Evolutionary conservation across 2,888 invertebrate species (phyloP).

Genomic region (Ypsolopha sequella): DNA sequence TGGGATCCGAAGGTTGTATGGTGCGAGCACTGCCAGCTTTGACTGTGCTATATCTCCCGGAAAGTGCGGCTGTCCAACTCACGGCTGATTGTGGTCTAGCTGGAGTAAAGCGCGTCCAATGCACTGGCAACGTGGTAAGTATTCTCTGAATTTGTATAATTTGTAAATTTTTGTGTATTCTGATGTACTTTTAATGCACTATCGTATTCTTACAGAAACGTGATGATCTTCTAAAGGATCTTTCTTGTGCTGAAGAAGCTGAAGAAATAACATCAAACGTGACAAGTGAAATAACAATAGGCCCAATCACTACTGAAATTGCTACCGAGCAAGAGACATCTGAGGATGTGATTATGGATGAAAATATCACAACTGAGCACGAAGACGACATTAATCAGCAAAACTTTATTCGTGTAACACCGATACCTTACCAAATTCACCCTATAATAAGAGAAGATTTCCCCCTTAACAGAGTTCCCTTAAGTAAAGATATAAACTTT

Average conservation of each 20-base stretch:
- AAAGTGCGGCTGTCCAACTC: conserved; percentile 81
- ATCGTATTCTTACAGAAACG: conserved; percentile 61
- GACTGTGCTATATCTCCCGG: conserved; percentile 81
- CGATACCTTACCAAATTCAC: conserved; percentile 13
- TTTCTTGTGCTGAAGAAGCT: conserved; percentile 69
- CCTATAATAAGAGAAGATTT: conserved; percentile 9
- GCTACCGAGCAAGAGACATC: conserved; percentile 39
- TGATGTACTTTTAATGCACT: not conserved
- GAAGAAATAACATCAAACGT: conserved; percentile 36
- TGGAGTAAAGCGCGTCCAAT: conserved; percentile 78
- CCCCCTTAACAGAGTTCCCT: not conserved
- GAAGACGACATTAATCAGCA: conserved; percentile 29
- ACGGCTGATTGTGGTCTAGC: conserved; percentile 82
- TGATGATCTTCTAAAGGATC: conserved; percentile 69
- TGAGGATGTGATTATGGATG: conserved; percentile 33
- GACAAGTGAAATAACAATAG: conserved; percentile 21
- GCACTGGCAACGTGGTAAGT: conserved; percentile 81
- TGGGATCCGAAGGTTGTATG: conserved; percentile 75
- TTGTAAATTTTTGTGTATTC: not conserved
- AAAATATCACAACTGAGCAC: conserved; percentile 33
- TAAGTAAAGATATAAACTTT: conserved; percentile 17
- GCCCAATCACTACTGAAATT: conserved; percentile 23
- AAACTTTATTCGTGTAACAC: conserved; percentile 16
- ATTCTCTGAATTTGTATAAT: not conserved
- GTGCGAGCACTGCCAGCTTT: conserved; percentile 79